A percentile compares a stretch with the other conserved stretches of the same genome.
These are phyloP conservation scores for Coptotermes formosanus DNA, from an alignment of 1,140 invertebrate species.

Conservation along the genomic window DNA sequence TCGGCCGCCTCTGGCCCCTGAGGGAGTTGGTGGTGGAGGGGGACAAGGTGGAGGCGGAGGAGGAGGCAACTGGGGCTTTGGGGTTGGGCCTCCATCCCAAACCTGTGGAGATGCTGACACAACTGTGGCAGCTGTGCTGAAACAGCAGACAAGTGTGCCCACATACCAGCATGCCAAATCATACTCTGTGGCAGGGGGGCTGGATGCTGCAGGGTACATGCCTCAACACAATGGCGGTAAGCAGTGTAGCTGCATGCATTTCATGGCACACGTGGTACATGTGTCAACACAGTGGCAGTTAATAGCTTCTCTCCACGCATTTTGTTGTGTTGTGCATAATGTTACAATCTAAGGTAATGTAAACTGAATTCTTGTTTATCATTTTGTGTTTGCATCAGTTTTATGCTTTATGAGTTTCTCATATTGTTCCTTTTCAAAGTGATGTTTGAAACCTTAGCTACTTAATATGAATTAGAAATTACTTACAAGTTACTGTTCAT, in stretches of 20 bases:
- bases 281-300: background rate
- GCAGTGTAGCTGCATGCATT: background rate
- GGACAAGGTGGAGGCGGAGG: background rate
- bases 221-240: constrained; percentile 35
- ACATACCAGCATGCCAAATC: constrained; percentile 34
- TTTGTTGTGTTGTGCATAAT: background rate
- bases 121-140: background rate
- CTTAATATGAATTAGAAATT: too few relatives aligned
- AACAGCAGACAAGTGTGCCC: background rate
- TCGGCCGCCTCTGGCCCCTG: constrained; percentile 62
- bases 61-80: background rate
- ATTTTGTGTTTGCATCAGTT: too few relatives aligned
- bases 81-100: background rate
- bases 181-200: constrained; percentile 31
- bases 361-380: too few relatives aligned
- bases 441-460: too few relatives aligned
- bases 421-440: too few relatives aligned
- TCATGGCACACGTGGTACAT: background rate
- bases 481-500: too few relatives aligned
- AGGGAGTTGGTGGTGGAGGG: background rate
- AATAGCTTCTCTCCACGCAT: background rate
- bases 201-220: constrained; percentile 18
- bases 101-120: background rate
- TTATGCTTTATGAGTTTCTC: too few relatives aligned
- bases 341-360: too few relatives aligned